phyloP scores from a whole-genome alignment of 2,888 invertebrate species.

The Ormyrus pomaceus region DNA sequence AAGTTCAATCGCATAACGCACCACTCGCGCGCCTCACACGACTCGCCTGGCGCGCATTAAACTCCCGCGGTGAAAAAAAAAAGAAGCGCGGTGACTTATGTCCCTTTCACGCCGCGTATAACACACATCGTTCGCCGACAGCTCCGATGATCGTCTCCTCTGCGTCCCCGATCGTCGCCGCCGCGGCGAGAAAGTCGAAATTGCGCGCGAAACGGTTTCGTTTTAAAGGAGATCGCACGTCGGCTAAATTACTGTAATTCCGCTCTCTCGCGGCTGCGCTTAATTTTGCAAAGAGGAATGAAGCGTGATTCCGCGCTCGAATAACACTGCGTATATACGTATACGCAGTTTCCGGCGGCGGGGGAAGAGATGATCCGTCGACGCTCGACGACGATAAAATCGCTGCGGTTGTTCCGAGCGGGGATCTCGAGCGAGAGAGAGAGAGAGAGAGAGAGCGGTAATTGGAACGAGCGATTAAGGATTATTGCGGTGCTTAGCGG shows the following conservation, averaged over 20 bases:
- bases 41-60: no score
- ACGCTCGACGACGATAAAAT: slow-evolving; percentile 2
- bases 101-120: slow-evolving; percentile 8
- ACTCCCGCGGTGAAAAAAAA: no score
- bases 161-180: no score
- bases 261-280: not conserved
- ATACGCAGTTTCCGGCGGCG: no score
- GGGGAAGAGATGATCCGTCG: no score
- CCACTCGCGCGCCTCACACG: no score
- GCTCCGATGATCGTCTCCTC: not conserved
- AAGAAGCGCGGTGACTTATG: slow-evolving; percentile 16
- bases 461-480: slow-evolving; percentile 18
- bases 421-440: no score
- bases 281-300: slow-evolving; percentile 14
- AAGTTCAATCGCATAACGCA: no score
- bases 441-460: not conserved
- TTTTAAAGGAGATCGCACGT: slow-evolving; percentile 43
- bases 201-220: slow-evolving; percentile 12
- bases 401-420: not conserved
- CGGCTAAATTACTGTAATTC: slow-evolving; percentile 45
- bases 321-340: no score
- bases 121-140: not conserved
- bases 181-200: slow-evolving; percentile 34
- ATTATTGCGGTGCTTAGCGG: not conserved
- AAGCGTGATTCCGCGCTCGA: not conserved